phyloP scores from a whole-genome alignment of 2,113 vertebrate genomes.

The Australoheros scitulus region DNA sequence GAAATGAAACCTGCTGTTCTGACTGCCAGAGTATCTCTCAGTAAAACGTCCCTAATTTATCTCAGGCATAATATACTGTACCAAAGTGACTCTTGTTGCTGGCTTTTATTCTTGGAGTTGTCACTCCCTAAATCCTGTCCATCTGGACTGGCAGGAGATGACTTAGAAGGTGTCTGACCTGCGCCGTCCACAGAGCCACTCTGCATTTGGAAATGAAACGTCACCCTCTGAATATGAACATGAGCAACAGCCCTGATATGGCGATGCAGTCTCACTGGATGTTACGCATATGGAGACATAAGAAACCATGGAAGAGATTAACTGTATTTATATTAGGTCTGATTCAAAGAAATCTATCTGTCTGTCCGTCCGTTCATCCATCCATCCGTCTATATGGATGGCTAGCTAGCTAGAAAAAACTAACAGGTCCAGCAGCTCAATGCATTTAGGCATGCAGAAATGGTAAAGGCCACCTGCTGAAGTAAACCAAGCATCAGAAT shows the following conservation, averaged over 20 bases:
- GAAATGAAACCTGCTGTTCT: conserved; percentile 46
- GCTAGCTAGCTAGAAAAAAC: too few species aligned
- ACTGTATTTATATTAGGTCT: not conserved
- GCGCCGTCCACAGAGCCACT: conserved; percentile 29
- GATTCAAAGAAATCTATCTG: not conserved
- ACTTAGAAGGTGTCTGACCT: conserved; percentile 63
- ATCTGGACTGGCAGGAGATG: conserved; percentile 42
- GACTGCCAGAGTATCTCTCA: conserved; percentile 19
- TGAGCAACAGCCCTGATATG: conserved; percentile 10
- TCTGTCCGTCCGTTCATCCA: not conserved
- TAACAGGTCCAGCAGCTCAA: too few species aligned
- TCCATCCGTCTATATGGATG: too few species aligned
- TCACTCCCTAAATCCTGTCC: conserved; percentile 47
- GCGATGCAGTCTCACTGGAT: not conserved
- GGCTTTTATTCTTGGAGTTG: conserved; percentile 42
- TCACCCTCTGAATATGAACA: conserved; percentile 17
- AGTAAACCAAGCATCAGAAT: not conserved
- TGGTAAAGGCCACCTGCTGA: not conserved
- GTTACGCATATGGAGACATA: conserved; percentile 25
- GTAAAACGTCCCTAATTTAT: conserved; percentile 41
- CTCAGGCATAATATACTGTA: not conserved
- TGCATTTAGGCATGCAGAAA: too few species aligned
- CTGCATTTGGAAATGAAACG: conserved; percentile 62
- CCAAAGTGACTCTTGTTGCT: conserved; percentile 30
- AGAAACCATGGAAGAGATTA: not conserved